A percentile compares a stretch with the other conserved stretches of the same genome.
Conservation (phyloP, 2,113 vertebrate species). For the Mola mola region DNA sequence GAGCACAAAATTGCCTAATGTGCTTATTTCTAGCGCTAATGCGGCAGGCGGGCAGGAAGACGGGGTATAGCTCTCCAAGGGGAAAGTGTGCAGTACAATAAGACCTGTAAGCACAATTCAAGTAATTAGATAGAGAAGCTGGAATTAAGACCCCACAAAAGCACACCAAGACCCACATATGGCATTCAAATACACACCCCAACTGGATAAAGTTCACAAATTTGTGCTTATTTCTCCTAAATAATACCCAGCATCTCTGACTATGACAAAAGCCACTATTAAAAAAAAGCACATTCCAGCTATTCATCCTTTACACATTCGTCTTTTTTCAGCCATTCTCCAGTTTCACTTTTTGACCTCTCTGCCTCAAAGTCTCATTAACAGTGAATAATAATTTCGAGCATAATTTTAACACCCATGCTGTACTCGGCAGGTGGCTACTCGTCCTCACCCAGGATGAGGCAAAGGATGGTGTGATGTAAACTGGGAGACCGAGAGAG, state of each 20-base stretch:
- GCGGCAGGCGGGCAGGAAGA: constrained; percentile 71
- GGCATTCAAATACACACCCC: constrained; percentile 14
- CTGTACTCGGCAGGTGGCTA: constrained; percentile 53
- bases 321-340: constrained; percentile 9
- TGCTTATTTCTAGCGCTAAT: constrained; percentile 78
- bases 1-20: constrained; percentile 79
- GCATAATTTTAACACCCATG: constrained; percentile 53
- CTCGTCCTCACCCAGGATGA: constrained; percentile 47
- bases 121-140: constrained; percentile 74
- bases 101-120: constrained; percentile 82
- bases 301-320: constrained; percentile 13
- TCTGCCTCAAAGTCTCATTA: constrained; percentile 54
- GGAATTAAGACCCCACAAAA: constrained; percentile 54
- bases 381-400: constrained; percentile 57
- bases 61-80: constrained; percentile 59
- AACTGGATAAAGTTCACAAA: constrained; percentile 15
- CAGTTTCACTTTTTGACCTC: constrained; percentile 44
- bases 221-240: constrained; percentile 29
- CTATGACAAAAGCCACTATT: constrained; percentile 46
- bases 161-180: constrained; percentile 22
- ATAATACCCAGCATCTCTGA: constrained; percentile 23
- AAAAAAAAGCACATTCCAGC: constrained; percentile 26
- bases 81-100: constrained; percentile 65
- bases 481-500: constrained; percentile 19
- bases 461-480: constrained; percentile 52